Percentiles rank a stretch among this genome's conserved stretches.
phyloP scores from a whole-genome alignment of 2,888 invertebrate genomes.

The Macrostomum cliftonense region DNA sequence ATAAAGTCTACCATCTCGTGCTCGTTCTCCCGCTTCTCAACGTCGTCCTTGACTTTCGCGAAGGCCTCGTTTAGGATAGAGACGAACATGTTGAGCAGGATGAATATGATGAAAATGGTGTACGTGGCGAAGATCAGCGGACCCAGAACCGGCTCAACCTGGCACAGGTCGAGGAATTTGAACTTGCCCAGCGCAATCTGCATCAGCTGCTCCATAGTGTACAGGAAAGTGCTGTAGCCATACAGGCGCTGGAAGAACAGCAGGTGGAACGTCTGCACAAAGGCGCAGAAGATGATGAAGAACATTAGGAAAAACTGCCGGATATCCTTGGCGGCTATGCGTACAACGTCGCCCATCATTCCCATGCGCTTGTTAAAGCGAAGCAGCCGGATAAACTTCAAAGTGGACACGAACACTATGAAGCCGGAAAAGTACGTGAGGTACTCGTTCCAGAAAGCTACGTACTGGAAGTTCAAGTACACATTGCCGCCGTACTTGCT shows the following conservation, averaged over 20 bases:
- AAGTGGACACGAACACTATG: slow-evolving; percentile 14
- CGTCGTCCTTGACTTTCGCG: slow-evolving; percentile 21
- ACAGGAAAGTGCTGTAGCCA: slow-evolving; percentile 19
- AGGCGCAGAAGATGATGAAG: slow-evolving; percentile 31
- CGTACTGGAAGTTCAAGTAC: slow-evolving; percentile 13
- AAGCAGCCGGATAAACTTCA: slow-evolving; percentile 15
- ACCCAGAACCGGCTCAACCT: slow-evolving; percentile 19
- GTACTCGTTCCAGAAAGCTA: slow-evolving; percentile 13
- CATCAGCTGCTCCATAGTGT: slow-evolving; percentile 24
- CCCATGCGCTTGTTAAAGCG: slow-evolving; percentile 14
- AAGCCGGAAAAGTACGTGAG: slow-evolving; percentile 11
- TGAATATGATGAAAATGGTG: slow-evolving; percentile 22
- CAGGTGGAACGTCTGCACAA: slow-evolving; percentile 33
- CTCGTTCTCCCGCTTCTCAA: slow-evolving; percentile 25
- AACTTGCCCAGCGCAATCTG: slow-evolving; percentile 37
- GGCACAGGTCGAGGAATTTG: slow-evolving; percentile 29
- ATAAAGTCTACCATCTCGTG: slow-evolving; percentile 31
- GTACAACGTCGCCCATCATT: slow-evolving; percentile 26
- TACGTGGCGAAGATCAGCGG: slow-evolving; percentile 6
- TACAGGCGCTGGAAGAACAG: slow-evolving; percentile 18
- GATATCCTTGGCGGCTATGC: slow-evolving; percentile 22
- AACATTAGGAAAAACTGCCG: slow-evolving; percentile 32
- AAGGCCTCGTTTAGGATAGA: slow-evolving; percentile 32
- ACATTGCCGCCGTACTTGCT: slow-evolving; percentile 6
- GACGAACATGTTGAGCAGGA: slow-evolving; percentile 32